Evolutionary conservation across 2,888 invertebrate genomes (phyloP).

Genomic region (Lasioglossum figueresi): DNA sequence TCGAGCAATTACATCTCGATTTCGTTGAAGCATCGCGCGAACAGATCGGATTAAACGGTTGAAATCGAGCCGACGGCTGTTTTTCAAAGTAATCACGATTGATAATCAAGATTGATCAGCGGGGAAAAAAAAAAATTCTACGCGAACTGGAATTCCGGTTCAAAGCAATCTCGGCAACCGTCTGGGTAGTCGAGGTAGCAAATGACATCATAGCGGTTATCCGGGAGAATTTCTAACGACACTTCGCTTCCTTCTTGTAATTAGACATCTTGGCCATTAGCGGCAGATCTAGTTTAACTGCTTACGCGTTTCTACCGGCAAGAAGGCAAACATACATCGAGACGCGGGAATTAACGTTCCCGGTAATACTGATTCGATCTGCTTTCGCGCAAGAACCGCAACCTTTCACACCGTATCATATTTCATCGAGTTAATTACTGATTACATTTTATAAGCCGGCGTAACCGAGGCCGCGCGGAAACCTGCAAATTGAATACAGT

Average conservation of each 20-base stretch:
- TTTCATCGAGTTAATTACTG: constrained; percentile 2
- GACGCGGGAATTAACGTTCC: constrained; percentile 32
- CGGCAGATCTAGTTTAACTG: constrained; percentile 61
- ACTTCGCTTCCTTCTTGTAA: constrained; percentile 71
- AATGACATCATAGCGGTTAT: constrained; percentile 64
- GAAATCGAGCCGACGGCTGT: neutral
- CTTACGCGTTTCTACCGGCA: constrained; percentile 43
- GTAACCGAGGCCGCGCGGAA: neutral
- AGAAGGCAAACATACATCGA: constrained; percentile 37
- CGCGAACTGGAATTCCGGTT: constrained; percentile 20
- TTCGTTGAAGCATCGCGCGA: neutral
- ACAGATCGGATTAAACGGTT: neutral
- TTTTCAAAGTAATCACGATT: neutral
- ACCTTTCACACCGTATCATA: neutral
- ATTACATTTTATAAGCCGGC: neutral
- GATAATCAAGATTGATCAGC: constrained; percentile 20
- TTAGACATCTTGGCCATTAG: constrained; percentile 70
- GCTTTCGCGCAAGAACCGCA: neutral
- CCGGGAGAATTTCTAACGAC: constrained; percentile 65
- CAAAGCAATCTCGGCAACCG: constrained; percentile 34
- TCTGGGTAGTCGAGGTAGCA: constrained; percentile 38
- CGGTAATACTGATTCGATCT: constrained; percentile 29
- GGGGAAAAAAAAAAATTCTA: neutral
- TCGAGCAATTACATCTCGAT: neutral
- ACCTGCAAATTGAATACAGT: neutral